Base-by-base conservation (phyloP, 1,140 invertebrate species). In the Calliphora vicina region DNA sequence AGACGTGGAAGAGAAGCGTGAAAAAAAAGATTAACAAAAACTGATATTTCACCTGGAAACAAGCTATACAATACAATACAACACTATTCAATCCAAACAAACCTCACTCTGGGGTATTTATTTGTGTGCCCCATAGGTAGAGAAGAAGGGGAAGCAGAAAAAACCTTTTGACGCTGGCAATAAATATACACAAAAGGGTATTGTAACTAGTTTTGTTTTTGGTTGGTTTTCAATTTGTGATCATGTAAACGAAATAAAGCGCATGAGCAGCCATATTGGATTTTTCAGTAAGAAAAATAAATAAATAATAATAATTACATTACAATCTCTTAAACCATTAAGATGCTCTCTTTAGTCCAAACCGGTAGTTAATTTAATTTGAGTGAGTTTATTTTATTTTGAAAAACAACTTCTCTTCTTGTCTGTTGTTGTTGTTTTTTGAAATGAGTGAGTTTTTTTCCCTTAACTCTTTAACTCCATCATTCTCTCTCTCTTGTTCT, bases 191-290 rank as follows among this genome's bases (percentile, higher is more conserved):
- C 20, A 78, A 78, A 23, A 78, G 74, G 35, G 35, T 78, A 43
- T 78, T 78, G 74, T 78, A 78, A 78, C 74, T 78, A 78, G 35
- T 78, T 78, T 43, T 78, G n/a, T n/a, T 74, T 76, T 35, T 76
- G 15, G n/a, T 45, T 25, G 42, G 43, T 57, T 20, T 43, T 80
- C 8, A 25, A 67, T n/a, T 57, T n/a, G 50, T 57, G 50, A 57
- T 57, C 50, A 74, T 27, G 27, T n/a, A 27, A 61, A 23, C 25
- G 50, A 25, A 12, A n/a, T 57, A 81, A 73, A 72, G 67, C 57
- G 81, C 81, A 82, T 82, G 81, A 57, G 81, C 81, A 82, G 81
- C 81, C 81, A 82, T 82, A 72, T 82, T 82, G 57, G 42, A 42
- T 82, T 82, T 82, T 76, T 76, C 73, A 29, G n/a, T 43, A 76